Evolutionary conservation across 2,113 vertebrate species (phyloP), one percentile per base, ranked within the genome.

Genomic region (Polyodon spathula): DNA sequence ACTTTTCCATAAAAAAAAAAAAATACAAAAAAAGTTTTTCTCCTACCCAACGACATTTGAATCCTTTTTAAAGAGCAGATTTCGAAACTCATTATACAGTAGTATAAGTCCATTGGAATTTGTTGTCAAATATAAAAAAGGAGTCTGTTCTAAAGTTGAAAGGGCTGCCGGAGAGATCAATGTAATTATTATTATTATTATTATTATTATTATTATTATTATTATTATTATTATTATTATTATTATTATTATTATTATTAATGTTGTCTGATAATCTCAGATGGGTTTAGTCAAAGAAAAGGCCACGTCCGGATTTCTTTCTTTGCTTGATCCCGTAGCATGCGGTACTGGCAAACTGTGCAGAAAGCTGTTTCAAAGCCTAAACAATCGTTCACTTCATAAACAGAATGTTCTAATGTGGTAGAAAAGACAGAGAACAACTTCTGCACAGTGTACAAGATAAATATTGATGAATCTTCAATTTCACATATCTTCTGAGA

Each of bases 401-500:
- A 80, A 80, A 78, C 76, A 76, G 41, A 44, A 14, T 5, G 75
- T 72, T 75, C 73, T 75, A 69, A 74, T 78, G 74, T 76, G 78
- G 73, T 76, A 68, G 63, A 67, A 68, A 68, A 77, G 84, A 86
- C 84, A 85, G 73, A 79, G 82, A 72, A 71, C 72, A 71, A 77
- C 80, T 86, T 88, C 78, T 88, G 73, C 70, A 69, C 77, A 75
- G 78, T 76, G 69, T 74, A 68, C 70, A 73, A 72, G 76, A 80
- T 84, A 87, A 85, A 88, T 86, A 82, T 83, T 79, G 83, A 83
- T 73, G 73, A 84, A 84, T 80, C 78, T 81, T 73, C 79, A 83
- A 84, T 83, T 82, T 81, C 59, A 73, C 82, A 68, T 73, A 63
- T 70, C 58, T 62, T 74, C 65, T 63, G 8, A 37, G 63, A 41